Conservation (phyloP, 2,888 invertebrate species). For the Argyra leucocephala region DNA sequence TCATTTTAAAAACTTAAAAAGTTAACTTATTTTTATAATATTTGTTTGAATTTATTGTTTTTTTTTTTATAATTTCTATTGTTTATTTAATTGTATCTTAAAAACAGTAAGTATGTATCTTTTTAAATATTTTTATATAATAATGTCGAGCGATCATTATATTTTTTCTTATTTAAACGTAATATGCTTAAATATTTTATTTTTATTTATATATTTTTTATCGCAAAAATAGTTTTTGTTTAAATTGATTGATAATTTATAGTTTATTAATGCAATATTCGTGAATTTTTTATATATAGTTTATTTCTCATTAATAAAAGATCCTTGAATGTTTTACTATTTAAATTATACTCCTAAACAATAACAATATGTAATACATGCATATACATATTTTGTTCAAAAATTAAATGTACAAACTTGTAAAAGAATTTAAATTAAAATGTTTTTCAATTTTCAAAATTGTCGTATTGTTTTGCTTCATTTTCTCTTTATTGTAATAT, state of each 20-base stretch:
- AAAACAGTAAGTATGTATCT: neutral
- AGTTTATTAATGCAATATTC: neutral
- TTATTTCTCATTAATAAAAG: no score
- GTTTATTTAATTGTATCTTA: neutral
- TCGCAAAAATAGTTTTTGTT: conserved; percentile 2
- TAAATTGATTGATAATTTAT: neutral
- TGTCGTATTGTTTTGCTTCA: no score
- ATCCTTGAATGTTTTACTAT: neutral
- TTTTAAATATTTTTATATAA: neutral
- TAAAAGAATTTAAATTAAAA: no score
- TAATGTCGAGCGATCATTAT: neutral
- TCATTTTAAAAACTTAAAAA: neutral
- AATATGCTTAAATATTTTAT: no score
- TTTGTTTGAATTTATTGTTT: neutral
- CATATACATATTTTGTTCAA: no score
- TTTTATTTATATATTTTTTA: neutral
- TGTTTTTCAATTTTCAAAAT: no score
- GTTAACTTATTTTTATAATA: neutral
- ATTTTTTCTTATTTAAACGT: neutral
- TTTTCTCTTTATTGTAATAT: no score
- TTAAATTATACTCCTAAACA: neutral
- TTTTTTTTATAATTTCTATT: neutral
- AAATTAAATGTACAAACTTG: no score
- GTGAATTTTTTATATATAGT: neutral
- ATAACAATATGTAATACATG: neutral